phyloP scores from a whole-genome alignment of 2,797 vertebrate species.

The Microcaecilia unicolor region DNA sequence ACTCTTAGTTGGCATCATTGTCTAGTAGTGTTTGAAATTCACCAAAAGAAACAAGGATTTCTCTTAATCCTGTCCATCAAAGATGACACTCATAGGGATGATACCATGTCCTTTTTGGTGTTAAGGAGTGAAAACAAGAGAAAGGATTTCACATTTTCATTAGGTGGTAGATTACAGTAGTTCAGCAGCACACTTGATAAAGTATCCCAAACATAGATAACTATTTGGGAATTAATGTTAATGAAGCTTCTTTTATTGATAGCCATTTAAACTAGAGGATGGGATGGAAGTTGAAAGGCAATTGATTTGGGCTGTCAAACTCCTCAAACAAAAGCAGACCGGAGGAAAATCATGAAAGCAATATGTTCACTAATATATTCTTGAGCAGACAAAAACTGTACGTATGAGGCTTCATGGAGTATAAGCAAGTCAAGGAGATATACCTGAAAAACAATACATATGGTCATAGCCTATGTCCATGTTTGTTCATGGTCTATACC shows the following conservation, averaged over 20 bases:
- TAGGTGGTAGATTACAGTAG: not conserved
- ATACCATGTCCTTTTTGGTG: conserved; percentile 29
- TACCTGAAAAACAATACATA: too few relatives aligned
- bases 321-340: too few relatives aligned
- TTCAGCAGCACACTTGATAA: not conserved
- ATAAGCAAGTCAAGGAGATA: too few relatives aligned
- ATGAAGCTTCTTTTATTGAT: accelerated
- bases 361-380: too few relatives aligned
- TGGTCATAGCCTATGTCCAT: too few relatives aligned
- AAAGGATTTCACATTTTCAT: not conserved
- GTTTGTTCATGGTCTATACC: too few relatives aligned
- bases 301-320: too few relatives aligned
- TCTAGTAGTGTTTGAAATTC: conserved; percentile 79
- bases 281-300: too few relatives aligned
- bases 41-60: conserved; percentile 86
- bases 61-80: conserved; percentile 86
- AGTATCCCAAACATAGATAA: not conserved
- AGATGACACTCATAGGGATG: conserved; percentile 66
- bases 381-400: too few relatives aligned
- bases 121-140: not conserved
- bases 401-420: too few relatives aligned
- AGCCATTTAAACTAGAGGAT: too few relatives aligned
- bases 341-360: too few relatives aligned
- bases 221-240: not conserved
- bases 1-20: conserved; percentile 80